Conservation (phyloP, 2,113 vertebrate genomes). For the Axis porcinus region DNA sequence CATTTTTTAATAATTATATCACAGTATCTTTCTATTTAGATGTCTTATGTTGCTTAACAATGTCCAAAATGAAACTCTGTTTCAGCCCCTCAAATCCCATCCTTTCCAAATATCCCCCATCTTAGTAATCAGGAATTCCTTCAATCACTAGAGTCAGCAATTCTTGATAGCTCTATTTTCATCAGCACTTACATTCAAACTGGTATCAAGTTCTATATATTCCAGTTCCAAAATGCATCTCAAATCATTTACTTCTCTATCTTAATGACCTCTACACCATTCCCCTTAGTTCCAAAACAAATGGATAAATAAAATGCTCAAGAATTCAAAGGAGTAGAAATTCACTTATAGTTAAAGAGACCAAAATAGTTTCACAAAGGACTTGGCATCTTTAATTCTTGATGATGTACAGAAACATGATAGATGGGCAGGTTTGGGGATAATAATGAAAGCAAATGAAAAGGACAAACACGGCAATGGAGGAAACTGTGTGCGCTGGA, state of each 20-base stretch:
- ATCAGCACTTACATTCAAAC: neutral
- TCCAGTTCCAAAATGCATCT: neutral
- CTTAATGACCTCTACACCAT: neutral
- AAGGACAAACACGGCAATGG: neutral
- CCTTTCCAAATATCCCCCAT: neutral
- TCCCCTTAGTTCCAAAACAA: neutral
- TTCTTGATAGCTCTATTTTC: neutral
- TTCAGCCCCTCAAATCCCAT: neutral
- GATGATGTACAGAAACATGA: neutral
- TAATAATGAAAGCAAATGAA: neutral
- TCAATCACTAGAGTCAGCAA: neutral
- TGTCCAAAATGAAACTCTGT: neutral
- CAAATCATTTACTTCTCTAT: neutral
- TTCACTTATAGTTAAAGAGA: neutral
- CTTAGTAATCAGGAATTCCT: neutral
- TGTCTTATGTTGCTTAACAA: neutral
- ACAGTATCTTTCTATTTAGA: neutral
- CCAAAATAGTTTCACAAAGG: neutral
- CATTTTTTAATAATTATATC: neutral
- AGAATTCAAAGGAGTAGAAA: neutral
- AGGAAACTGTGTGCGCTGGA: neutral
- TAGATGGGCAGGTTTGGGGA: neutral
- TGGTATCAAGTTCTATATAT: neutral
- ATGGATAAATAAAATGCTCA: neutral
- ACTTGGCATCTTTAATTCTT: neutral